Percentiles rank a stretch among this genome's conserved stretches.
phyloP scores from a whole-genome alignment of 2,113 vertebrate genomes.

The Menidia beryllina region DNA sequence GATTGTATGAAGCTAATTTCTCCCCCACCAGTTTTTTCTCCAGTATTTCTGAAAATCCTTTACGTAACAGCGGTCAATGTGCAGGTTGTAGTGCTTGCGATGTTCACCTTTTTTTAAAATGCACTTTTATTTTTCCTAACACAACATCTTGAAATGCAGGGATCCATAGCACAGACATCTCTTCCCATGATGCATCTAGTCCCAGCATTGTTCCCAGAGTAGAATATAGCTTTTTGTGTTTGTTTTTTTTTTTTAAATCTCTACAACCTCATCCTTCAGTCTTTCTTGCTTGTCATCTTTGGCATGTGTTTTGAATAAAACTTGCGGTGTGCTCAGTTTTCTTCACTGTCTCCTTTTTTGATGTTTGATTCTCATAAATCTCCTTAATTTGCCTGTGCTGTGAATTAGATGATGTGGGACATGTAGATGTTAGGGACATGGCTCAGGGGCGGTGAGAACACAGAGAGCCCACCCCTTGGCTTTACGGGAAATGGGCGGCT shows the following conservation, averaged over 20 bases:
- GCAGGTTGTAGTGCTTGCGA: background rate
- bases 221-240: slow-evolving; percentile 31
- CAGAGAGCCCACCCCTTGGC: slow-evolving; percentile 69
- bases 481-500: slow-evolving; percentile 78
- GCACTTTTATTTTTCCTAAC: slow-evolving; percentile 20
- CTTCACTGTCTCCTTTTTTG: slow-evolving; percentile 76
- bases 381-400: slow-evolving; percentile 73
- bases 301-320: slow-evolving; percentile 78
- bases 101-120: slow-evolving; percentile 1
- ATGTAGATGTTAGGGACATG: slow-evolving; percentile 62
- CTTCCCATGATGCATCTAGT: slow-evolving; percentile 62
- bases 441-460: slow-evolving; percentile 43
- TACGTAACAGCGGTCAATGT: slow-evolving; percentile 36
- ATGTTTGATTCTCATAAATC: slow-evolving; percentile 78
- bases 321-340: slow-evolving; percentile 71
- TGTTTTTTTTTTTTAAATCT: slow-evolving; percentile 17
- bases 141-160: slow-evolving; percentile 46
- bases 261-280: slow-evolving; percentile 49
- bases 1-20: slow-evolving; percentile 16
- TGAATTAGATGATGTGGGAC: slow-evolving; percentile 76
- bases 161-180: slow-evolving; percentile 31
- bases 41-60: slow-evolving; percentile 28
- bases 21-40: slow-evolving; percentile 11
- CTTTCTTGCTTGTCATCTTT: slow-evolving; percentile 62
- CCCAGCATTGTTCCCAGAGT: slow-evolving; percentile 53